Conservation (phyloP, 1,140 invertebrate genomes). For the Drosophila oshimai region DNA sequence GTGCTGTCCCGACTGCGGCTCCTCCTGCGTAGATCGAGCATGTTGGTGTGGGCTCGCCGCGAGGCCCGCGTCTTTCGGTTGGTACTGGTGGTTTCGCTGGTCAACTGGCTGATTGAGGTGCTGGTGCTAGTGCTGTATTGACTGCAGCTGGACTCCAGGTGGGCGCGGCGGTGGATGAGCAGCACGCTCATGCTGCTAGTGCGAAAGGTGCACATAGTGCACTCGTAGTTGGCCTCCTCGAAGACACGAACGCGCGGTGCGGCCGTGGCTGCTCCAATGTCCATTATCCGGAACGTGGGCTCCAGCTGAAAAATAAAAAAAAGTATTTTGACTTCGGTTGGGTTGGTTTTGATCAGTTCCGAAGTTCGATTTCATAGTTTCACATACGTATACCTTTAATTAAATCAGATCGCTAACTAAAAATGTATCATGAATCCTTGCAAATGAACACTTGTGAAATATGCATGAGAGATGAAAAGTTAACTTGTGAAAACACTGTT, state of each 20-base stretch:
- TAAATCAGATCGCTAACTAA: no score
- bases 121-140: not conserved
- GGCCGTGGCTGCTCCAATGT: slow-evolving; percentile 23
- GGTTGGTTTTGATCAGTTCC: no score
- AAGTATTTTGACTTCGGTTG: no score
- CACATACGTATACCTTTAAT: no score
- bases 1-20: not conserved
- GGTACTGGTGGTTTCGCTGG: not conserved
- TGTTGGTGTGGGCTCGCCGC: slow-evolving; percentile 33
- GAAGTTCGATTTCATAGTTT: no score
- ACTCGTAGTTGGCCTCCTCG: slow-evolving; percentile 35
- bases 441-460: no score
- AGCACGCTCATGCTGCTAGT: slow-evolving; percentile 62
- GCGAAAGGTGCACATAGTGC: slow-evolving; percentile 47
- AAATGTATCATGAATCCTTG: no score
- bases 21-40: not conserved
- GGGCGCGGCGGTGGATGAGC: slow-evolving; percentile 50
- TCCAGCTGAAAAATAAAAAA: no score
- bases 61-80: slow-evolving; percentile 5
- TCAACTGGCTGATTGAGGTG: not conserved
- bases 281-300: slow-evolving; percentile 57
- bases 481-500: no score
- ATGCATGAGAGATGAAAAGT: no score
- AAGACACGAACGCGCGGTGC: not conserved
- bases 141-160: slow-evolving; percentile 27